phyloP scores from a whole-genome alignment of 2,888 invertebrate genomes.

The Tinea pellionella region DNA sequence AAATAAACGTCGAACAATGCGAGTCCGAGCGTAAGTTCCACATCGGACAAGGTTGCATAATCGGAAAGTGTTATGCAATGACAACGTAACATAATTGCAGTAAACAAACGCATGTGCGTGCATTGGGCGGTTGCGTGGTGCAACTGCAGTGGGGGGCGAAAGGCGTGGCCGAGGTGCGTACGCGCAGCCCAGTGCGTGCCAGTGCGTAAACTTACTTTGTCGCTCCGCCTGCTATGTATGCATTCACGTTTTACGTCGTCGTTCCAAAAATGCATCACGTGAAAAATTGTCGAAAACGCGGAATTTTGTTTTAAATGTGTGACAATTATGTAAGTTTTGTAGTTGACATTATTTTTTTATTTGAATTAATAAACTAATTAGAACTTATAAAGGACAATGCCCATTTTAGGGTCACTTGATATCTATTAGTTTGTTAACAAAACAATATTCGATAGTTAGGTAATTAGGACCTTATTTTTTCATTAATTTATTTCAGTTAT shows the following conservation, averaged over 20 bases:
- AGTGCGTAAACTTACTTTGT: conserved; percentile 49
- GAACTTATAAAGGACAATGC: too few species aligned
- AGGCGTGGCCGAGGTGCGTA: conserved; percentile 44
- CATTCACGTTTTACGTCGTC: conserved; percentile 13
- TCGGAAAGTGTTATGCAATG: not conserved
- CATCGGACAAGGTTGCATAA: not conserved
- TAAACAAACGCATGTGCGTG: conserved; percentile 5
- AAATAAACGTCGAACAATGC: not conserved
- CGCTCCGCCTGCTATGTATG: conserved; percentile 30
- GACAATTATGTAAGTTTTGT: too few species aligned
- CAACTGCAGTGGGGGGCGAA: conserved; percentile 22
- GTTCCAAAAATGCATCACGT: too few species aligned
- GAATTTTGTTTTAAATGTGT: too few species aligned
- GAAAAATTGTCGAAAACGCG: too few species aligned
- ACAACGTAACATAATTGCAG: not conserved
- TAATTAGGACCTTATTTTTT: too few species aligned
- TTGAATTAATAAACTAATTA: too few species aligned
- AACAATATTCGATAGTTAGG: too few species aligned
- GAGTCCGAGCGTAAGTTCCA: not conserved
- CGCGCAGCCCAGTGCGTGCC: conserved; percentile 47
- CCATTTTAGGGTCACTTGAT: too few species aligned
- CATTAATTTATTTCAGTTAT: too few species aligned
- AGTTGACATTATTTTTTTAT: too few species aligned
- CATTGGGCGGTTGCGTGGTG: conserved; percentile 21
- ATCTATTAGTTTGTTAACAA: too few species aligned